Evolutionary conservation across 2,797 vertebrate species (phyloP), one percentile per base, ranked within the genome.

Genomic region (Phoxinus dragarum): DNA sequence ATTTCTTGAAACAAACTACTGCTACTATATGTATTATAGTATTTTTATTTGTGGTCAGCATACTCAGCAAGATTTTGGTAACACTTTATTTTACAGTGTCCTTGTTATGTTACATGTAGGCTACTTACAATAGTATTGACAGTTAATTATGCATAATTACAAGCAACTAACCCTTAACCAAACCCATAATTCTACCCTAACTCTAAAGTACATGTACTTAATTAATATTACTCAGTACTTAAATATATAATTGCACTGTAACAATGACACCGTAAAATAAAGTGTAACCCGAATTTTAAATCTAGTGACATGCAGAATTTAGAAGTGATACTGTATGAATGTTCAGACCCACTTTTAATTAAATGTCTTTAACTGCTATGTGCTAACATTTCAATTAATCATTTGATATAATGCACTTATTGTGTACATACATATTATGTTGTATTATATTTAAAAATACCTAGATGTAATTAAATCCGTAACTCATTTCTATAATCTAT

Each of bases 1-100:
- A 40, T 83, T 81, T 73, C 71, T 85, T 44, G 11, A 27, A 38
- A 23, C 36, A 75, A 64, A 75, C 59, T 36, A 40, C 59, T 56
- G 52, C 10, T 64, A 19, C 73, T 86, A 61, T 73, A 36, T 52
- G 23, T 19, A 16, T 23, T 21, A 56, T 9, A 27, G 27, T 56
- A 23, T 59, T 74, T 52, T 21, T 74, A 34, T 36, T n/a, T 59
- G 12, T 27, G 34, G 34, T 77, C 52, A 59, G 74, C 52, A 76
- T 56, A n/a, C 52, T 56, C 52, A 16, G 14, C 21, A 59, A 59
- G 36, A 27, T 27, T 27, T 27, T 27, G 27, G 27, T 27, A 27
- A 27, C 27, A 27, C 27, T 27, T 27, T 27, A 27, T 27, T 27
- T 27, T 27, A 27, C 27, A 27, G 27, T 27, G 27, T 27, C 27